Evolutionary conservation across 2,888 invertebrate genomes (phyloP), one percentile per base, ranked within the genome.

Genomic region (Junonia oenone): DNA sequence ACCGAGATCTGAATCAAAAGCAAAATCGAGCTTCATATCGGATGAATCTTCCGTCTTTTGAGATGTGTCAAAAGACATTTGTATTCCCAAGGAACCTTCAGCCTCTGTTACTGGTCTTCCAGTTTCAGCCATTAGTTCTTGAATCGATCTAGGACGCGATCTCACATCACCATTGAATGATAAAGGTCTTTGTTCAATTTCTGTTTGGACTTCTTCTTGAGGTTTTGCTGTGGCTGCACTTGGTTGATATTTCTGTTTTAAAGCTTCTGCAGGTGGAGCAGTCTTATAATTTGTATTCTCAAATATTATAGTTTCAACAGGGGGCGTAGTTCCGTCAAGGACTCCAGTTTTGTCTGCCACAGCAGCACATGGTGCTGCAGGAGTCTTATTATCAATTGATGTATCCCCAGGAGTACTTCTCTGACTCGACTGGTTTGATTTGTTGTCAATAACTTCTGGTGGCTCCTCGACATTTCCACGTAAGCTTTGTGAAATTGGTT

Each of bases 1-100:
- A 13, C 93, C 93, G 49, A 97, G 91, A 68, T 96, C 96, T 14
- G 95, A 94, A 73, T 97, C 97, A 79, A 98, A 98, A 14, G 94
- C 94, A 78, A 98, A 98, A 80, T 97, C 97, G 54, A 98, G 89
- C 81, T 97, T 97, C 93, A 98, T 96, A 72, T 97, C 97, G 22
- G 94, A 94, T 19, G 93, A 94, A 71, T 96, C 96, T 76, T 96
- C 96, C 56, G 91, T 85, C 66, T 93, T 93, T 63, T 89, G 88
- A 55, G 81, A 75, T 54, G 86, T 73, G 55, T 88, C 87, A 69
- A 95, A 96, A 0, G 93, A 90, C 76, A 96, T 92, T n/a, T 93
- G 94, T 71, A 96, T 88, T 57, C 91, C 91, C 22, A 90, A 79
- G 6, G 92, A 67, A 6, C 81, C 81, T 35, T 92, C 88, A n/a